Evolutionary conservation across 1,140 invertebrate species (phyloP).

Genomic region (Mactra quadrangularis): DNA sequence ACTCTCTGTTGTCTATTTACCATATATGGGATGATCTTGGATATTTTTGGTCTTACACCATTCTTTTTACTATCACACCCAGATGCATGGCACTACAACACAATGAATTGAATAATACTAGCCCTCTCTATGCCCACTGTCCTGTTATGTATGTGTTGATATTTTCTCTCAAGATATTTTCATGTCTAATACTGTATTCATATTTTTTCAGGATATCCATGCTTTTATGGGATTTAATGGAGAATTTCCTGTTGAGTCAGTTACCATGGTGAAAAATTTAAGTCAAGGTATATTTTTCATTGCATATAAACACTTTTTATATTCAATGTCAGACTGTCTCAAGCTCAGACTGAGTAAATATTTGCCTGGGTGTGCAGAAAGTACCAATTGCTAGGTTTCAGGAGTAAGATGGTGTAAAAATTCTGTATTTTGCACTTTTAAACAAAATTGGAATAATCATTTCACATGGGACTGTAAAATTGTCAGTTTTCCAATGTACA

Average conservation of each 20-base stretch:
- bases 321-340: neutral
- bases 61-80: conserved; percentile 13
- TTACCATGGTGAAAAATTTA: conserved; percentile 43
- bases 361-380: neutral
- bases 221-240: conserved; percentile 61
- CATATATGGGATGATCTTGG: neutral
- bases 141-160: neutral
- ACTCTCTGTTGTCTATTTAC: neutral
- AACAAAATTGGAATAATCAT: no score
- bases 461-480: no score
- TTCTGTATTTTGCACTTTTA: no score
- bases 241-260: conserved; percentile 54
- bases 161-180: neutral
- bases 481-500: no score
- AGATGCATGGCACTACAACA: conserved; percentile 21
- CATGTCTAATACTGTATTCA: neutral
- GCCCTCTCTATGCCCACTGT: conserved; percentile 17
- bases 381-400: neutral
- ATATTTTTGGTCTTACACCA: conserved; percentile 16
- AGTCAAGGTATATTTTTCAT: conserved; percentile 22
- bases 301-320: neutral
- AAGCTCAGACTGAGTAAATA: no score
- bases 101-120: neutral
- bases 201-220: conserved; percentile 44
- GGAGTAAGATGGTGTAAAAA: no score